Evolutionary conservation across 2,113 vertebrate genomes (phyloP).

Genomic region (Phalacrocorax aristotelis): DNA sequence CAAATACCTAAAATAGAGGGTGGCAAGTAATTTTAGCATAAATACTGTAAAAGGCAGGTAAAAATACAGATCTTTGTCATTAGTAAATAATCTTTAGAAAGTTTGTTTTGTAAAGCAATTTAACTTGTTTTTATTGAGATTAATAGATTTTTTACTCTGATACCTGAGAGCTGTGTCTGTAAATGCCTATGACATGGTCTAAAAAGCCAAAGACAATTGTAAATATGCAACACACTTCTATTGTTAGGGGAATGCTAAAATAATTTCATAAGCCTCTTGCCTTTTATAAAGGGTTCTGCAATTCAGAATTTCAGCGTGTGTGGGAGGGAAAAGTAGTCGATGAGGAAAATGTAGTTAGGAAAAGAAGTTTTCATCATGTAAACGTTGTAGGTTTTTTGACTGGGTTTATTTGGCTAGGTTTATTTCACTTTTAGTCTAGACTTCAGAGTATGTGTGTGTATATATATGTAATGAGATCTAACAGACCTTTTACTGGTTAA

Average conservation of each 20-base stretch:
- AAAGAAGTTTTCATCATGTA: not conserved
- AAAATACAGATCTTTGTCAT: not conserved
- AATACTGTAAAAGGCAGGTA: conserved; percentile 5
- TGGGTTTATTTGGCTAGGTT: not conserved
- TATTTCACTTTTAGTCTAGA: not conserved
- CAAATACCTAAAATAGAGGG: conserved; percentile 18
- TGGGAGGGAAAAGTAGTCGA: not conserved
- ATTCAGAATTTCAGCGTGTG: not conserved
- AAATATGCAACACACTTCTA: not conserved
- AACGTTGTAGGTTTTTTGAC: not conserved
- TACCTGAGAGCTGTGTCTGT: not conserved
- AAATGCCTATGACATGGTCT: not conserved
- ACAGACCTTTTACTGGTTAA: not conserved
- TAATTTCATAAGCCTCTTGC: not conserved
- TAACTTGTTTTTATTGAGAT: not conserved
- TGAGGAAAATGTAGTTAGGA: not conserved
- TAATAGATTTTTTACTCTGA: not conserved
- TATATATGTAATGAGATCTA: not conserved
- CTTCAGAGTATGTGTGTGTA: not conserved
- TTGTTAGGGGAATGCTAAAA: not conserved
- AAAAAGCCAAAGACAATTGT: not conserved
- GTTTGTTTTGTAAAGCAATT: not conserved
- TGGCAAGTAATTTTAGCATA: not conserved
- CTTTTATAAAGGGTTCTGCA: not conserved
- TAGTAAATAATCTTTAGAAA: not conserved